phyloP scores from a whole-genome alignment of 2,888 invertebrate genomes.

The Cylindroiulus punctatus region DNA sequence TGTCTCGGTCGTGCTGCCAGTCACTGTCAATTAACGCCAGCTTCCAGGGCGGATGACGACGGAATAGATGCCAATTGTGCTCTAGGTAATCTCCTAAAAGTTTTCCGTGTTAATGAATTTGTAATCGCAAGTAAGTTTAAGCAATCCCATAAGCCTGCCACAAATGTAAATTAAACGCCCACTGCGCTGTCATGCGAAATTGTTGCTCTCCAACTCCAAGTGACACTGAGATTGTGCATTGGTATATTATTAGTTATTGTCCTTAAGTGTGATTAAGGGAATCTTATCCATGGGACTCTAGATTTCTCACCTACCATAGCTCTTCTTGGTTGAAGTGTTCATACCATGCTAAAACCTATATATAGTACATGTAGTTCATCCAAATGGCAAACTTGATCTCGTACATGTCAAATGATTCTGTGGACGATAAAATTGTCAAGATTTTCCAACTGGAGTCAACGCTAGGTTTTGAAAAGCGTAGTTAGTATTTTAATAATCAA shows the following conservation, averaged over 20 bases:
- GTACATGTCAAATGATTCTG: background rate
- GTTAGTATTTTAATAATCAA: too few relatives aligned
- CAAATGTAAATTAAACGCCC: constrained; percentile 17
- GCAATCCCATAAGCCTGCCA: background rate
- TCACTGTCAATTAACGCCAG: constrained; percentile 3
- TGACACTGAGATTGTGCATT: constrained; percentile 10
- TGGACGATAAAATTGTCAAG: background rate
- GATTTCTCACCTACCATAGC: background rate
- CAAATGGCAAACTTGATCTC: background rate
- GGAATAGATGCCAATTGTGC: background rate
- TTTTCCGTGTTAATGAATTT: constrained; percentile 43
- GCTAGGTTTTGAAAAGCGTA: too few relatives aligned
- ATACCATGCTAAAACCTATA: background rate
- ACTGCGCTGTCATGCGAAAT: background rate
- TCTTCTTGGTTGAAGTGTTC: background rate
- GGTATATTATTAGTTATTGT: background rate
- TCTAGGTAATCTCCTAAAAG: constrained; percentile 30
- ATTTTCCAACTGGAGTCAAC: too few relatives aligned
- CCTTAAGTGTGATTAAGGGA: background rate
- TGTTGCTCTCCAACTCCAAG: background rate
- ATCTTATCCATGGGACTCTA: background rate
- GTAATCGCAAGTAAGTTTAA: constrained; percentile 24
- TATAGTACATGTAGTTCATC: too few relatives aligned
- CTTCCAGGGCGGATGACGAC: background rate
- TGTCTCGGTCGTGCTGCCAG: constrained; percentile 16